phyloP scores from a whole-genome alignment of 2,113 vertebrate species.

The Pipra filicauda region DNA sequence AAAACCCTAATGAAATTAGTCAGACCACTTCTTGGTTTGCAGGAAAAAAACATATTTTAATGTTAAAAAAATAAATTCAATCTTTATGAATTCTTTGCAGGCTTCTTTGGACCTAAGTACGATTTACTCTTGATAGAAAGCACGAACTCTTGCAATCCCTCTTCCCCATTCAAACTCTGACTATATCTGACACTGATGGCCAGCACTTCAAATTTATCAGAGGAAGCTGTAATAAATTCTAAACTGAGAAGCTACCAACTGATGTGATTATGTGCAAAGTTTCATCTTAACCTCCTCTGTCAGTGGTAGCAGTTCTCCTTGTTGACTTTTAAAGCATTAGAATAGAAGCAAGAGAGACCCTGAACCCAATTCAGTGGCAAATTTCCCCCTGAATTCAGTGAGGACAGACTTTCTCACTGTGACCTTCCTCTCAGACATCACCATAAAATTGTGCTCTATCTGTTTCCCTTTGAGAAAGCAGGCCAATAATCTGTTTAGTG shows the following conservation, averaged over 20 bases:
- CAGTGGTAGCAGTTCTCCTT: background rate
- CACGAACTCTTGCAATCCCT: background rate
- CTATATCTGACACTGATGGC: background rate
- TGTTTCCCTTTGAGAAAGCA: background rate
- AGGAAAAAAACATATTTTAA: background rate
- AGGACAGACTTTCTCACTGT: background rate
- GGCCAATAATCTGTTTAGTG: background rate
- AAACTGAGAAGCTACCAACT: background rate
- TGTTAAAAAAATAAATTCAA: background rate
- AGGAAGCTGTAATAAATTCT: background rate
- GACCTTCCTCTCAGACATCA: background rate
- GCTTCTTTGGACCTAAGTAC: background rate
- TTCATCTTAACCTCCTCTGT: background rate
- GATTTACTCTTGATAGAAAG: background rate
- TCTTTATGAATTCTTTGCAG: background rate
- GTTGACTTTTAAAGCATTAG: background rate
- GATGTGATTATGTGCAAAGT: accelerated
- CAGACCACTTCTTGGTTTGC: background rate
- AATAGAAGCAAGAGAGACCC: background rate
- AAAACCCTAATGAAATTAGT: background rate
- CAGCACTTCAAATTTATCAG: background rate
- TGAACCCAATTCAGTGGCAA: background rate
- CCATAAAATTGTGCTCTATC: background rate
- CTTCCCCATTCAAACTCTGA: background rate
- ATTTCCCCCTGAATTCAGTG: background rate